Evolutionary conservation across 2,797 vertebrate genomes (phyloP).

Genomic region (Anabacerthia variegaticeps): DNA sequence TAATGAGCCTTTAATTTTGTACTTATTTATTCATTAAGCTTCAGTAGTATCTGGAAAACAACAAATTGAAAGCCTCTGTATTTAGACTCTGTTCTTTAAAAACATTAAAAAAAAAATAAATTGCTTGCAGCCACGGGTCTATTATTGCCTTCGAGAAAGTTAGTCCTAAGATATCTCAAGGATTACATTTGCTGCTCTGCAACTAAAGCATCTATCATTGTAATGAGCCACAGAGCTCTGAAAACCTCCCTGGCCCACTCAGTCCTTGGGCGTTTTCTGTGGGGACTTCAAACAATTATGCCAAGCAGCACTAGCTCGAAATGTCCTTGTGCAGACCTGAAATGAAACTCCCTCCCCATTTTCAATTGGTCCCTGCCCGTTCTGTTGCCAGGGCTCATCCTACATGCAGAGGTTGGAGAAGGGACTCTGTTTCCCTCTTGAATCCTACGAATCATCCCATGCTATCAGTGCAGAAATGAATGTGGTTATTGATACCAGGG

Average conservation of each 20-base stretch:
- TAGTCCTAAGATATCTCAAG: not conserved
- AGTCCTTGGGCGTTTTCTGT: not conserved
- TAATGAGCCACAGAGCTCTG: not conserved
- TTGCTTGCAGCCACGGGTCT: not conserved
- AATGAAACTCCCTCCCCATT: not conserved
- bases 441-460: rapidly evolving
- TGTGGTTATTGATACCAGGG: not conserved
- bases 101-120: not conserved
- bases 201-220: not conserved
- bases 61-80: not conserved
- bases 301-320: not conserved
- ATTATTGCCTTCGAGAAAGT: not conserved
- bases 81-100: not conserved
- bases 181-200: not conserved
- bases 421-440: not conserved
- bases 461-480: not conserved
- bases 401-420: not conserved
- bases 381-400: not conserved
- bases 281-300: not conserved
- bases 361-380: rapidly evolving
- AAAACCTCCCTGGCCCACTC: not conserved
- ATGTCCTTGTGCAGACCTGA: not conserved
- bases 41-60: not conserved
- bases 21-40: constrained; percentile 58
- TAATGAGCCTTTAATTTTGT: constrained; percentile 63